phyloP scores from a whole-genome alignment of 2,888 invertebrate species.

The Neocrepidodera transversa region DNA sequence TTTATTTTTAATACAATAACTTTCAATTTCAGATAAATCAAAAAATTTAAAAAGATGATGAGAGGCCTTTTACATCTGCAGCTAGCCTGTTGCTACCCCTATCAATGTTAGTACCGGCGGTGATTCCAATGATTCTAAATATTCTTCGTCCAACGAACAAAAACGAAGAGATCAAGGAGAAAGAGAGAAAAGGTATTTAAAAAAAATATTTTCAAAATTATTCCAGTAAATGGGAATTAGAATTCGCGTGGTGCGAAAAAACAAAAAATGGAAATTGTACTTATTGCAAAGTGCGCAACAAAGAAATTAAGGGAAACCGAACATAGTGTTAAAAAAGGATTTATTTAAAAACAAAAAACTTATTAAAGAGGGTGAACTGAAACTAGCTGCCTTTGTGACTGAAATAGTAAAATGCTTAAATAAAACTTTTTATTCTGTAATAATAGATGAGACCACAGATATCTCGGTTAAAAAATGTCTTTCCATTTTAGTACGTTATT shows the following conservation, averaged over 20 bases:
- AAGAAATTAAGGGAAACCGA: too few relatives aligned
- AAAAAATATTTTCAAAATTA: constrained; percentile 3
- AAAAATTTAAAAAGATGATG: too few relatives aligned
- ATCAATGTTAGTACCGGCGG: background rate
- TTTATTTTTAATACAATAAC: too few relatives aligned
- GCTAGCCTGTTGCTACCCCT: background rate
- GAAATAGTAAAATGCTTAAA: constrained; percentile 32
- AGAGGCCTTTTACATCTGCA: background rate
- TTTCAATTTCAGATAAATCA: too few relatives aligned
- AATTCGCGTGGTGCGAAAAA: constrained; percentile 24
- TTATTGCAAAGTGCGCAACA: too few relatives aligned
- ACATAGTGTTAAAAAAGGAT: constrained; percentile 4
- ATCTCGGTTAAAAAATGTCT: constrained; percentile 36
- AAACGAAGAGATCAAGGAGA: background rate
- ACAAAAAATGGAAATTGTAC: constrained; percentile 2
- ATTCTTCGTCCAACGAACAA: constrained; percentile 4
- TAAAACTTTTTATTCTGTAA: constrained; percentile 29
- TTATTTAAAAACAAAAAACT: constrained; percentile 3
- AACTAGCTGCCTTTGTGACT: constrained; percentile 39
- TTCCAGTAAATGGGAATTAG: constrained; percentile 13
- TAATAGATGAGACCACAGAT: constrained; percentile 32
- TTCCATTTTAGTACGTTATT: constrained; percentile 28
- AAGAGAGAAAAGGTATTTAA: background rate
- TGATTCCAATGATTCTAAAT: background rate
- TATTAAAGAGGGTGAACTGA: constrained; percentile 30